Base-by-base conservation (phyloP, 1,140 invertebrate species). In the Episyrphus balteatus region DNA sequence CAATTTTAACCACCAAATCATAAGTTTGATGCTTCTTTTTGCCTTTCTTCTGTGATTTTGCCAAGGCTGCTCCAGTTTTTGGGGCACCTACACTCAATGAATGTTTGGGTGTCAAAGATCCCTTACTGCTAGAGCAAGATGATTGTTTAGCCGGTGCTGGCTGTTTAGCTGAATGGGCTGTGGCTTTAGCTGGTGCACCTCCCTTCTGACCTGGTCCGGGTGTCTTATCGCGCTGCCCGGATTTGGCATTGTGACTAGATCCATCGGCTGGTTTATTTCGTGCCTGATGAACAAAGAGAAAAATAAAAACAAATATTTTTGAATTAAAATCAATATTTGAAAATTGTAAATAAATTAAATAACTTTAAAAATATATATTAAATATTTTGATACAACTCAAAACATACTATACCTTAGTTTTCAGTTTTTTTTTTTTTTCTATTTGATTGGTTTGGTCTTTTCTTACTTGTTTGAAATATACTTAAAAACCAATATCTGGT, bases 221-320 rank as follows among this genome's bases (percentile, higher is more conserved):
- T 66, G 61, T 82, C 79, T 57, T 82, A 78, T 36, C 78, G 73
- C 5, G 73, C 66, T 46, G 61, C 72, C 59, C 57, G 77, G 72
- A 49, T 75, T 70, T 31, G 67, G 51, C 2, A 72, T 61, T 46
- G 48, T 82, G 81, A 14, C 79, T 77, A 33, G 78, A 72, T 2
- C 82, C 83, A 55, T 86, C 83, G 0, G 78, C 80, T n/a, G 83
- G 82, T 71, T 87, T 87, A 71, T 84, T 84, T 51, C 84, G 78
- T 47, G 84, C 84, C 84, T 86, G 10, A 64, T 55, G 44, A 55
- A 17, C 48, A 40, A 46, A 41, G 26, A 47, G 41, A 44, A 39
- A 42, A 38, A 40, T 18, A 30, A 26, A 40, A 5, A 33, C 5
- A 36, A 12, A 36, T 6, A 36, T 36, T 36, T 6, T 36, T 36